phyloP scores from a whole-genome alignment of 2,113 vertebrate species.

The Sorex araneus region DNA sequence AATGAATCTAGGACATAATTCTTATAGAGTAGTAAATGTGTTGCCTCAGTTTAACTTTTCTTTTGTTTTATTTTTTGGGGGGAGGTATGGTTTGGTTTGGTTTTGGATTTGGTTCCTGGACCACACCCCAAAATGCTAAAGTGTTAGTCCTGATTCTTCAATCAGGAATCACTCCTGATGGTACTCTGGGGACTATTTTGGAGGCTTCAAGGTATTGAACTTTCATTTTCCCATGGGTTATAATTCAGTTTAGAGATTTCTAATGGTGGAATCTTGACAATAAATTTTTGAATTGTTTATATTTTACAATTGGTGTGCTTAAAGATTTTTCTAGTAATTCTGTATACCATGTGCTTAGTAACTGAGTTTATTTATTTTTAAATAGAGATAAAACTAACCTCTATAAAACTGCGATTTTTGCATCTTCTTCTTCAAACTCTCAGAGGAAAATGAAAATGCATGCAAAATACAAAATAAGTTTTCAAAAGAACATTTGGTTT shows the following conservation, averaged over 20 bases:
- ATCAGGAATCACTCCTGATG: too few relatives aligned
- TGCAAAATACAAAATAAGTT: constrained; percentile 62
- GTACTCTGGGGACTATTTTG: too few relatives aligned
- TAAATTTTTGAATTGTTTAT: constrained; percentile 44
- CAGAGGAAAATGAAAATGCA: constrained; percentile 73
- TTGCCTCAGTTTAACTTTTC: neutral
- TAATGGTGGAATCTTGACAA: neutral
- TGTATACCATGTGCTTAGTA: constrained; percentile 42
- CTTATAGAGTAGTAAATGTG: neutral
- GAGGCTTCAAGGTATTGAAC: too few relatives aligned
- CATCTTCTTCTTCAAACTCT: constrained; percentile 67
- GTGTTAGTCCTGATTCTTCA: too few relatives aligned
- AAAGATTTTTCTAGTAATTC: constrained; percentile 35
- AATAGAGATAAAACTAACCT: constrained; percentile 68
- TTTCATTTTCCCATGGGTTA: neutral
- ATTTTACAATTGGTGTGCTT: neutral
- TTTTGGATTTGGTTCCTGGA: too few relatives aligned
- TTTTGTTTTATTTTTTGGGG: too few relatives aligned
- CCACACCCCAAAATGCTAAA: too few relatives aligned
- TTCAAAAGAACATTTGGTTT: constrained; percentile 83
- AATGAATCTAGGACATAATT: neutral
- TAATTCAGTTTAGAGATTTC: neutral
- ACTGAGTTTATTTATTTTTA: constrained; percentile 74
- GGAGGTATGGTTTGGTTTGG: too few relatives aligned
- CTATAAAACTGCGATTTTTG: constrained; percentile 65